These are phyloP conservation scores for Stenotaenia linearis DNA, from an alignment of 2,888 invertebrate genomes.

Conservation along the genomic window DNA sequence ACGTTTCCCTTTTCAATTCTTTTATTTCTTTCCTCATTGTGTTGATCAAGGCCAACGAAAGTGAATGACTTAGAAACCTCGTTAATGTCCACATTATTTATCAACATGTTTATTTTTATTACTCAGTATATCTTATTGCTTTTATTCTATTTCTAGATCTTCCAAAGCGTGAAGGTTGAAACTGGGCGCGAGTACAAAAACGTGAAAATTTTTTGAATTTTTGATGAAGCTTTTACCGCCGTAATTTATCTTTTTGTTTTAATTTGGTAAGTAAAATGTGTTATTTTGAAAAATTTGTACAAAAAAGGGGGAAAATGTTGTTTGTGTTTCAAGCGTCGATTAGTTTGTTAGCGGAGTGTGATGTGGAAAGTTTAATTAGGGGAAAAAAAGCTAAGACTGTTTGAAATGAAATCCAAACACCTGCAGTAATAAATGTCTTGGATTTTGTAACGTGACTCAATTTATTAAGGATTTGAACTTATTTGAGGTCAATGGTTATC, in stretches of 20 bases:
- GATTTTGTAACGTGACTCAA: neutral
- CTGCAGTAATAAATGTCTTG: neutral
- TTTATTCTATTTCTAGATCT: neutral
- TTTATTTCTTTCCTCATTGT: conserved; percentile 12
- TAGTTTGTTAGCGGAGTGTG: neutral
- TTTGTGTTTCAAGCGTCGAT: no score
- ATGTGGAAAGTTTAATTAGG: neutral
- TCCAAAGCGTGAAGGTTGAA: neutral
- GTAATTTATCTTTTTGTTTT: neutral
- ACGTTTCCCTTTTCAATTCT: neutral
- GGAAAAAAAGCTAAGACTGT: neutral
- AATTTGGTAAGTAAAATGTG: neutral
- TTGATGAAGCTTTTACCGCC: neutral
- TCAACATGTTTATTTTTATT: neutral
- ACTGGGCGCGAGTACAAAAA: neutral
- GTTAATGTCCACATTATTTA: neutral
- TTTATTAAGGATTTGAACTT: neutral
- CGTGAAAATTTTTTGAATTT: neutral
- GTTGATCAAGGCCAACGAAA: conserved; percentile 11
- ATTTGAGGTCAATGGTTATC: neutral
- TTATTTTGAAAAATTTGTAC: no score
- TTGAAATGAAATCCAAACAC: neutral
- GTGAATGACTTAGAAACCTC: conserved; percentile 14
- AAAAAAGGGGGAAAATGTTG: no score
- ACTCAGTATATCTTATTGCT: neutral